Conservation (phyloP, 2,113 vertebrate species). For the Notechis scutatus region DNA sequence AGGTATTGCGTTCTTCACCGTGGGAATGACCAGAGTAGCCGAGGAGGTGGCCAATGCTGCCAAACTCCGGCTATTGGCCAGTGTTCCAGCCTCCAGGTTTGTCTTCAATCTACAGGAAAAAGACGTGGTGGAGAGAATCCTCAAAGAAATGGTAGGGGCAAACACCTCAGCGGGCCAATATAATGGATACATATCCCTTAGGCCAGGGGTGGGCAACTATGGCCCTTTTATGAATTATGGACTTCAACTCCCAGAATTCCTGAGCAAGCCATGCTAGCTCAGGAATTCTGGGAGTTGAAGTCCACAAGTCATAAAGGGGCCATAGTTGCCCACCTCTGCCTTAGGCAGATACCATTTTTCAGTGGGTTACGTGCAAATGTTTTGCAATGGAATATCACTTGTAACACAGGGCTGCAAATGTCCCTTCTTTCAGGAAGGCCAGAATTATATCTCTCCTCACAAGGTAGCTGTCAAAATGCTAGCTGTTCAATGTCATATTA, state of each 20-base stretch:
- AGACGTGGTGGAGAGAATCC: constrained; percentile 74
- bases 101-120: constrained; percentile 84
- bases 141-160: constrained; percentile 78
- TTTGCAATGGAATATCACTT: neutral
- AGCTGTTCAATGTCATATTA: neutral
- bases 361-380: neutral
- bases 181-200: neutral
- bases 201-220: no score
- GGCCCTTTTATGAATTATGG: no score
- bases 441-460: neutral
- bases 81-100: constrained; percentile 75
- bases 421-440: neutral
- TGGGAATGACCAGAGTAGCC: constrained; percentile 83
- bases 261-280: no score
- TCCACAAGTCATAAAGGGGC: no score
- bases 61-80: constrained; percentile 81
- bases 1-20: constrained; percentile 81
- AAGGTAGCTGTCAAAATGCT: neutral
- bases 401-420: neutral
- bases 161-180: constrained; percentile 28
- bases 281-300: no score
- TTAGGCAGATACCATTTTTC: neutral
- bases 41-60: constrained; percentile 79
- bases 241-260: no score
- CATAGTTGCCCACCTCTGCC: no score